Conservation (phyloP, 2,888 invertebrate species). For the Agrilus biguttatus region DNA sequence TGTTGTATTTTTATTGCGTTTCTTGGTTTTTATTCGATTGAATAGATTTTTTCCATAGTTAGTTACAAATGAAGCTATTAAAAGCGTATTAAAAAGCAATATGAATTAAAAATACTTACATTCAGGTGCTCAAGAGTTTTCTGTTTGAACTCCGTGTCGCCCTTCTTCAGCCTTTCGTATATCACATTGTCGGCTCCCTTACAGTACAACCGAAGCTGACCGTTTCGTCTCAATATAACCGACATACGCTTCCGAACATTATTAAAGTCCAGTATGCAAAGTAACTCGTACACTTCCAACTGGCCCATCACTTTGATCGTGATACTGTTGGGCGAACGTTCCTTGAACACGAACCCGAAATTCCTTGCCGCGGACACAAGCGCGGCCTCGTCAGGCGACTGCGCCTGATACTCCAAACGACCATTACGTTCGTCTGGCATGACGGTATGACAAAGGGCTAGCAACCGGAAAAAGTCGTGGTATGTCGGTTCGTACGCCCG, state of each 20-base stretch:
- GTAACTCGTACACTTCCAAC: slow-evolving; percentile 80
- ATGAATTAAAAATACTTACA: slow-evolving; percentile 48
- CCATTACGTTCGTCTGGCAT: slow-evolving; percentile 89
- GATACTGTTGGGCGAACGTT: slow-evolving; percentile 82
- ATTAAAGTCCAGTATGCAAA: slow-evolving; percentile 98
- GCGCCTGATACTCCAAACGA: slow-evolving; percentile 82
- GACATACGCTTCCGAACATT: slow-evolving; percentile 99
- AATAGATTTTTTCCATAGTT: too few relatives aligned
- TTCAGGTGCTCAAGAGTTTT: slow-evolving; percentile 89
- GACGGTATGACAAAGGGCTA: slow-evolving; percentile 96
- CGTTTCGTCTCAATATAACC: slow-evolving; percentile 74
- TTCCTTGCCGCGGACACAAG: slow-evolving; percentile 95
- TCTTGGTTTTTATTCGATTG: too few relatives aligned
- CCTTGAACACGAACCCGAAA: slow-evolving; percentile 96
- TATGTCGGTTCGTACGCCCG: slow-evolving; percentile 56
- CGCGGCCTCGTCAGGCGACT: slow-evolving; percentile 96
- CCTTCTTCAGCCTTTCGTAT: slow-evolving; percentile 75
- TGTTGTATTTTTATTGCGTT: too few relatives aligned
- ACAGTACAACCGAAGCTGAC: slow-evolving; percentile 78
- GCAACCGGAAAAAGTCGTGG: slow-evolving; percentile 77
- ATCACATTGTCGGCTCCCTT: slow-evolving; percentile 98
- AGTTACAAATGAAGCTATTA: too few relatives aligned
- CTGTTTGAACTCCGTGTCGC: slow-evolving; percentile 61
- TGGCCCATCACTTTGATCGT: slow-evolving; percentile 78
- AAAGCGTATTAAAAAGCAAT: too few relatives aligned